Percentiles rank a stretch among this genome's conserved stretches.
These are phyloP conservation scores for Albula goreensis DNA, from an alignment of 2,113 vertebrate genomes.

Conservation along the genomic window DNA sequence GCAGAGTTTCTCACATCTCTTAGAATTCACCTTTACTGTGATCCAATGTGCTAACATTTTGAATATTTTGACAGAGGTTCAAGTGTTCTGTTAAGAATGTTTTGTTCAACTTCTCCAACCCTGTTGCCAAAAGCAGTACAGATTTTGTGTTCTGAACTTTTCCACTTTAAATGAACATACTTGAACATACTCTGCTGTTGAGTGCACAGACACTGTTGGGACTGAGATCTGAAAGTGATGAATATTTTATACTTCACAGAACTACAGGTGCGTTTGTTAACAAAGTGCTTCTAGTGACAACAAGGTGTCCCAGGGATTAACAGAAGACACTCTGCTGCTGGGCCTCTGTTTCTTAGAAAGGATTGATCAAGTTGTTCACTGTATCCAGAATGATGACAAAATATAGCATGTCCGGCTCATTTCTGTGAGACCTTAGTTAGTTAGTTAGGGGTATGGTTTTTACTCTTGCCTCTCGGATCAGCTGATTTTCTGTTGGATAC, in stretches of 20 bases:
- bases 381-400: too few relatives aligned
- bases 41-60: not conserved
- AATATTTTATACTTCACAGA: not conserved
- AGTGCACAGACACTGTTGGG: not conserved
- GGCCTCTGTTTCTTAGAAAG: not conserved
- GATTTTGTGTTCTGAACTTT: not conserved
- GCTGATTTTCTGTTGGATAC: too few relatives aligned
- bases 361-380: too few relatives aligned
- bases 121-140: not conserved
- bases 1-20: not conserved
- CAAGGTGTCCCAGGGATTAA: not conserved
- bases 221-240: not conserved
- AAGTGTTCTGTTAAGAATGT: not conserved
- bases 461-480: too few relatives aligned
- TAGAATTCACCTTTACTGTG: not conserved
- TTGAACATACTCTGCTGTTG: not conserved
- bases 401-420: too few relatives aligned
- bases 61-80: not conserved
- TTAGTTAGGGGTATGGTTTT: too few relatives aligned
- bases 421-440: too few relatives aligned
- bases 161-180: not conserved
- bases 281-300: not conserved
- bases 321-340: not conserved
- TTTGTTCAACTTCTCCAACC: not conserved
- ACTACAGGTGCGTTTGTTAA: not conserved